Conservation (phyloP, 2,113 vertebrate species). For the Ursus arctos region DNA sequence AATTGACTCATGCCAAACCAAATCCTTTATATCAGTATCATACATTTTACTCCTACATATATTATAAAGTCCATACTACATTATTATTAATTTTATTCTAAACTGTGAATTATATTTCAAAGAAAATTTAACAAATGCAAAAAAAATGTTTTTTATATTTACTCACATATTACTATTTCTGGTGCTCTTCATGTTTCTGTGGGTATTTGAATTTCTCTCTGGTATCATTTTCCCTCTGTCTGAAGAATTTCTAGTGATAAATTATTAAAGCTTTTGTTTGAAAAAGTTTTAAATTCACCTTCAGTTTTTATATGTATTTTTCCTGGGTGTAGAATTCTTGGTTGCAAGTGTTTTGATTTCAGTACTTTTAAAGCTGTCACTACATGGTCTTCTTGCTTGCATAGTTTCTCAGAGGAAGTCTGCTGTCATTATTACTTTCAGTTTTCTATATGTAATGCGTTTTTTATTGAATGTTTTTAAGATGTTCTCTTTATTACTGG, state of each 20-base stretch:
- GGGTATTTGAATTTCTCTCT: not conserved
- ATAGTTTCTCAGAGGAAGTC: not conserved
- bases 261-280: not conserved
- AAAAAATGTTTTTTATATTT: not conserved
- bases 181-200: not conserved
- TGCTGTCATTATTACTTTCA: not conserved
- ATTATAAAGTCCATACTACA: not conserved
- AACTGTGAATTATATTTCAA: conserved; percentile 23
- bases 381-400: not conserved
- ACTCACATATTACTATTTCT: not conserved
- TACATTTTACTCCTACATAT: not conserved
- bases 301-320: not conserved
- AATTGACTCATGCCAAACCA: not conserved
- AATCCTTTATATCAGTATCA: not conserved
- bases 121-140: not conserved
- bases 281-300: not conserved
- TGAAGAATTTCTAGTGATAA: not conserved
- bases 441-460: not conserved
- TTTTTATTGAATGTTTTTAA: not conserved
- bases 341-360: not conserved
- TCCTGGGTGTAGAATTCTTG: not conserved
- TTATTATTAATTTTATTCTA: conserved; percentile 30
- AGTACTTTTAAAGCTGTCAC: not conserved
- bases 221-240: not conserved
- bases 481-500: not conserved